A percentile compares a stretch with the other conserved stretches of the same genome.
phyloP scores from a whole-genome alignment of 2,797 vertebrate genomes.

The Phyllotis vaccarum region DNA sequence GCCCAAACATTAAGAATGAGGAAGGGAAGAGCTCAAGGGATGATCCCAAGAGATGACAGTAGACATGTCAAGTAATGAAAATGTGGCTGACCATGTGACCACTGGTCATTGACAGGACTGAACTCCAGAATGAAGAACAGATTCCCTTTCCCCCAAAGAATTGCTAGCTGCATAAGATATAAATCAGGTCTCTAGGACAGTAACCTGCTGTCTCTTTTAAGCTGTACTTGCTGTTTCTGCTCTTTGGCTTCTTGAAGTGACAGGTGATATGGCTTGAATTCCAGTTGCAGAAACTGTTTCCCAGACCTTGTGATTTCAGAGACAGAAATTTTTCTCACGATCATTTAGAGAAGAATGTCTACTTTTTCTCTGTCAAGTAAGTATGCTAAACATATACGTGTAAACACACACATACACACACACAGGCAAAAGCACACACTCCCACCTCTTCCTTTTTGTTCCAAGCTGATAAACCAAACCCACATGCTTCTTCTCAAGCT shows the following conservation, averaged over 20 bases:
- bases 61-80: not conserved
- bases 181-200: not conserved
- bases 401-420: not conserved
- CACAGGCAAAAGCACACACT: not conserved
- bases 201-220: not conserved
- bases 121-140: not conserved
- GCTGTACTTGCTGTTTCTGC: not conserved
- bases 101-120: not conserved
- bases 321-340: not conserved
- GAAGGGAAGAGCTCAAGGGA: not conserved
- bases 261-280: not conserved
- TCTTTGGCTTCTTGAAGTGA: not conserved
- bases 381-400: not conserved
- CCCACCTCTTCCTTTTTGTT: not conserved
- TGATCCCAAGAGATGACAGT: too few relatives aligned
- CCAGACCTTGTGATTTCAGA: constrained; percentile 25
- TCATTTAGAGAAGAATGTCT: not conserved
- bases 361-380: not conserved
- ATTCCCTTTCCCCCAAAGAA: not conserved
- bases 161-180: not conserved
- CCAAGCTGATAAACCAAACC: not conserved
- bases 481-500: not conserved
- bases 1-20: not conserved
- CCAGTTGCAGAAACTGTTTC: not conserved
- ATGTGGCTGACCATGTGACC: not conserved